Base-by-base conservation (phyloP, 1,140 invertebrate species). In the Berghia stephanieae region DNA sequence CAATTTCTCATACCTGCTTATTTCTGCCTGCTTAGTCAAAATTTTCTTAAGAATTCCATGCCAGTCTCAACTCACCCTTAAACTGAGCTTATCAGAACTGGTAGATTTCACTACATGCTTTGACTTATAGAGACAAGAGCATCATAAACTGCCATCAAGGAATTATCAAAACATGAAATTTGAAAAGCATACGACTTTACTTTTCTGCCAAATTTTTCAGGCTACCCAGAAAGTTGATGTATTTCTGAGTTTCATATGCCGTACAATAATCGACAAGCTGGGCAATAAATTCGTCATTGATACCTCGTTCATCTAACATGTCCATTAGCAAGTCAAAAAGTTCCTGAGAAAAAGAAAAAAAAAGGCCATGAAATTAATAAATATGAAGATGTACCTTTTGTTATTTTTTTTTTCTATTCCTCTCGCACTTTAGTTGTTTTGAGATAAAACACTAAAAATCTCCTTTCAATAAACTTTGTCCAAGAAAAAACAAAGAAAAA, bases 321-420 rank as follows among this genome's bases (percentile, higher is more conserved):
- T 97, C 97, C 94, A 98, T 95, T 55, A 98, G 90, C 31, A 98
- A 91, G 88, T 98, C 96, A 86, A 98, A 98, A 36, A 98, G 90
- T 86, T 96, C 96, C 95, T 96, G 90, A 18, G 93, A 93, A 84
- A 89, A 0, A 44, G 18, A 49, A 38, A 42, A 8, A 24, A 44
- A 46, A 42, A 10, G 40, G 38, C 40, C n/a, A 4, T 71, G 68
- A 18, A 10, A 18, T n/a, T 42, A 36, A 38, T 69, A 16, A n/a
- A 49, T 49, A n/a, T 49, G 46, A 13, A 49, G n/a, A 49, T 13
- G 13, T 13, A 49, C 10, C 46, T 13, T 13, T n/a, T 49, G 46
- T 49, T 49, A 49, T 13, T n/a, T 49, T 13, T 13, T n/a, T 13
- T n/a, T 13, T 49, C 46, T 13, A 49, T 49, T 49, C 10, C 46